Evolutionary conservation across 2,888 invertebrate genomes (phyloP).

Genomic region (Halictus ligatus): DNA sequence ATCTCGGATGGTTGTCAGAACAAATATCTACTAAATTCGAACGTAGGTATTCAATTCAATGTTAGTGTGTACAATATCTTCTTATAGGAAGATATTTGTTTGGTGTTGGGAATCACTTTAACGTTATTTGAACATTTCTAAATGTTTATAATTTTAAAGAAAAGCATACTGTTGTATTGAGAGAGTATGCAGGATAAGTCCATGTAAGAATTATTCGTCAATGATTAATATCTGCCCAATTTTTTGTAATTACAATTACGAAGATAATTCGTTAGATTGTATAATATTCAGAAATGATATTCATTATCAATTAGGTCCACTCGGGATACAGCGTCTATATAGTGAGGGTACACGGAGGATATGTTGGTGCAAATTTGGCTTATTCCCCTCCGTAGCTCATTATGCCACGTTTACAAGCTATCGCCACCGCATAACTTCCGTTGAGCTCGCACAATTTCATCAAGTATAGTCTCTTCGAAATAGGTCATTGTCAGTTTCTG

Average conservation of each 20-base stretch:
- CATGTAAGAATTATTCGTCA: neutral
- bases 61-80: no score
- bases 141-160: neutral
- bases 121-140: neutral
- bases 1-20: no score
- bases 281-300: neutral
- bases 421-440: slow-evolving; percentile 55
- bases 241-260: neutral
- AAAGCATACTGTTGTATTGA: neutral
- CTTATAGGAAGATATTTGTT: neutral
- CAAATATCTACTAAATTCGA: no score
- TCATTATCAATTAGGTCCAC: slow-evolving; percentile 17
- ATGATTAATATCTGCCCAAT: neutral
- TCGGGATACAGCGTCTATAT: slow-evolving; percentile 34
- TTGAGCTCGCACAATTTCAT: slow-evolving; percentile 52
- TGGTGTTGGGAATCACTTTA: no score
- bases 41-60: no score
- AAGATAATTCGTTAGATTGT: neutral
- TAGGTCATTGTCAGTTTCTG: slow-evolving; percentile 48
- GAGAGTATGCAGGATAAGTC: neutral
- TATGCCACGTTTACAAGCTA: slow-evolving; percentile 59
- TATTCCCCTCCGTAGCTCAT: slow-evolving; percentile 60
- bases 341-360: slow-evolving; percentile 37
- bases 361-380: slow-evolving; percentile 59
- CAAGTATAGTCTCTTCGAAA: slow-evolving; percentile 49